phyloP scores from a whole-genome alignment of 2,888 invertebrate genomes.

The Drosophila koepferae region DNA sequence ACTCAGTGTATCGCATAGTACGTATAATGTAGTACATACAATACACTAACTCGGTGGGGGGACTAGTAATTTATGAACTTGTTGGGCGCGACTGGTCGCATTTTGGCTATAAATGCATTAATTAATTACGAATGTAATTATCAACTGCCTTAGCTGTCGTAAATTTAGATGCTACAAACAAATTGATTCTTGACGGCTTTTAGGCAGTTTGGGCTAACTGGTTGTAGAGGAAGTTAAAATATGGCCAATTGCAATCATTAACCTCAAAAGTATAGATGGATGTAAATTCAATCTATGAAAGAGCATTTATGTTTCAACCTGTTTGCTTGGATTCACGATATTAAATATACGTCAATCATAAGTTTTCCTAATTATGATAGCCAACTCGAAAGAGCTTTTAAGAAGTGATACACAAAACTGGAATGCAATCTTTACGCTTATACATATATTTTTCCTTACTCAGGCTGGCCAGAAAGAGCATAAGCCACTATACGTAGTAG shows the following conservation, averaged over 20 bases:
- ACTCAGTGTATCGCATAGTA: conserved; percentile 9
- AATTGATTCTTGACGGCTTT: conserved; percentile 74
- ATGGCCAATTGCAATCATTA: neutral
- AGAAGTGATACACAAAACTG: neutral
- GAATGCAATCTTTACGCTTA: neutral
- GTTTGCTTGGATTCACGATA: neutral
- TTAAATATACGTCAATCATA: neutral
- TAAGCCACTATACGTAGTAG: conserved; percentile 7
- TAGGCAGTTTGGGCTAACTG: conserved; percentile 29
- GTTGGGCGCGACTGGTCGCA: conserved; percentile 49
- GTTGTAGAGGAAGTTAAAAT: conserved; percentile 48
- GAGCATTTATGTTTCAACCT: neutral
- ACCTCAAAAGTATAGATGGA: conserved; percentile 8
- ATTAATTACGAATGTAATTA: conserved; percentile 62
- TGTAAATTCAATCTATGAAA: conserved; percentile 5
- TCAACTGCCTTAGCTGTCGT: conserved; percentile 49
- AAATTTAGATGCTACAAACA: conserved; percentile 58
- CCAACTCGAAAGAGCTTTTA: neutral
- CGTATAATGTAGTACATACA: neutral
- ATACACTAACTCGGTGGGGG: conserved; percentile 23
- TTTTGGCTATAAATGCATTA: conserved; percentile 45
- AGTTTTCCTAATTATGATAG: neutral
- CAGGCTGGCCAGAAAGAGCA: neutral
- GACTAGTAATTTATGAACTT: conserved; percentile 44
- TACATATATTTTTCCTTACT: neutral